A percentile compares a stretch with the other conserved stretches of the same genome.
Evolutionary conservation across 1,140 invertebrate species (phyloP).

Genomic region (Micrasema longulum): DNA sequence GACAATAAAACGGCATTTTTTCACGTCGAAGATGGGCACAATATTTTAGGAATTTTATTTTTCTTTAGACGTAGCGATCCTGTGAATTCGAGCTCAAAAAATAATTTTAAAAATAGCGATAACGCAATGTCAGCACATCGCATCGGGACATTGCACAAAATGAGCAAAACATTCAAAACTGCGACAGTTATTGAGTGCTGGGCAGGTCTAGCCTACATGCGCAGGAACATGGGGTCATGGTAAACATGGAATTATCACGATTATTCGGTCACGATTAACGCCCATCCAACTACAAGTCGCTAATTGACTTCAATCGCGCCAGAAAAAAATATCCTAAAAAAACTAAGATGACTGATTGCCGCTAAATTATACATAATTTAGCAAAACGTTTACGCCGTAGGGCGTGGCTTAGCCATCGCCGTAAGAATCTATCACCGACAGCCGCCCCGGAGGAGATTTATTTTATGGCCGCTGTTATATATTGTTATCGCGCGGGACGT

Average conservation of each 20-base stretch:
- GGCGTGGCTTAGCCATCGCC: conserved; percentile 42
- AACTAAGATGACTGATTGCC: conserved; percentile 20
- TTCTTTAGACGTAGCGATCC: too few relatives aligned
- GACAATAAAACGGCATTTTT: too few relatives aligned
- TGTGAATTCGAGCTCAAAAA: neutral
- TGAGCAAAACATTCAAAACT: conserved; percentile 45
- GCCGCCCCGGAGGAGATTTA: conserved; percentile 19
- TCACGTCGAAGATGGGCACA: too few relatives aligned
- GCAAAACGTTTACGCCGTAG: conserved; percentile 47
- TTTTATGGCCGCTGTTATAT: conserved; percentile 30
- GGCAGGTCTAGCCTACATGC: conserved; percentile 41
- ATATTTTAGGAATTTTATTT: too few relatives aligned
- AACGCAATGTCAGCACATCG: conserved; percentile 43
- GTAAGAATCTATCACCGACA: conserved; percentile 34
- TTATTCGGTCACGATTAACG: conserved; percentile 14
- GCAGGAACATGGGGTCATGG: conserved; percentile 16
- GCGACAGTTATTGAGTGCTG: conserved; percentile 48
- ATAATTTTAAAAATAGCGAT: conserved; percentile 22
- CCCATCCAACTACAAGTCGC: neutral
- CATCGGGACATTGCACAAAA: conserved; percentile 40
- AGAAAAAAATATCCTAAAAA: conserved; percentile 39
- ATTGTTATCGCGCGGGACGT: conserved; percentile 31
- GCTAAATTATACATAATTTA: conserved; percentile 44
- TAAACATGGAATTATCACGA: conserved; percentile 2
- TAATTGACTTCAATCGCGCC: conserved; percentile 39